A percentile compares a stretch with the other conserved stretches of the same genome.
Evolutionary conservation across 2,888 invertebrate genomes (phyloP).

Genomic region (Phyllotreta striolata): DNA sequence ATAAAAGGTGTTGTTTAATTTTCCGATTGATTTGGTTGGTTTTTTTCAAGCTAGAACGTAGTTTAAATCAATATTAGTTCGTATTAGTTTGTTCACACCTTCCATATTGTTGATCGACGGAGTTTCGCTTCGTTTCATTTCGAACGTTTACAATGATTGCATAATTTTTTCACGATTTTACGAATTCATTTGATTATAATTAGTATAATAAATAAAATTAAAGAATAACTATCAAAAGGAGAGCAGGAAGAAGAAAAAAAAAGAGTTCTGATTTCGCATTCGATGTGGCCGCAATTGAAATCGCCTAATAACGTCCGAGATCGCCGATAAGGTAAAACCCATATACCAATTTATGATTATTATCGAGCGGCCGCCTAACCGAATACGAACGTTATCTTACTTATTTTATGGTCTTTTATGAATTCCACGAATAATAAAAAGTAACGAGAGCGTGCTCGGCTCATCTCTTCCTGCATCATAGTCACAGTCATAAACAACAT

Average conservation of each 20-base stretch:
- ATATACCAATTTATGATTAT: constrained; percentile 52
- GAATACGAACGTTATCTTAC: constrained; percentile 48
- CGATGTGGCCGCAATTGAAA: constrained; percentile 27
- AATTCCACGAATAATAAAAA: constrained; percentile 60
- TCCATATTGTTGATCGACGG: too few relatives aligned
- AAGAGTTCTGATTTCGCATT: constrained; percentile 18
- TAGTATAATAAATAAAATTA: too few relatives aligned
- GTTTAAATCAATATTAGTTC: constrained; percentile 42
- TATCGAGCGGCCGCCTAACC: constrained; percentile 47
- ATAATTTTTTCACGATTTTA: too few relatives aligned
- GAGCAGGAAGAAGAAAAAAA: not conserved
- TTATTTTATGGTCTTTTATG: constrained; percentile 53
- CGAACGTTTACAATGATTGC: too few relatives aligned
- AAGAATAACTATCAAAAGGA: too few relatives aligned
- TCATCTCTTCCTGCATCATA: constrained; percentile 57
- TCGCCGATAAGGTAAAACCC: constrained; percentile 38
- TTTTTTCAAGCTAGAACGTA: constrained; percentile 30
- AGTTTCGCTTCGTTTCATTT: too few relatives aligned
- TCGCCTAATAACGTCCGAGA: constrained; percentile 30
- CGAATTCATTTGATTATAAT: too few relatives aligned
- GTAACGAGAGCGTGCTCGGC: constrained; percentile 58
- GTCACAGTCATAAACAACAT: constrained; percentile 56
- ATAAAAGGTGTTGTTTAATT: constrained; percentile 45
- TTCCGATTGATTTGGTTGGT: constrained; percentile 42
- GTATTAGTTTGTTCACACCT: constrained; percentile 39